phyloP scores from a whole-genome alignment of 2,888 invertebrate genomes.

The Polydesmus complanatus region DNA sequence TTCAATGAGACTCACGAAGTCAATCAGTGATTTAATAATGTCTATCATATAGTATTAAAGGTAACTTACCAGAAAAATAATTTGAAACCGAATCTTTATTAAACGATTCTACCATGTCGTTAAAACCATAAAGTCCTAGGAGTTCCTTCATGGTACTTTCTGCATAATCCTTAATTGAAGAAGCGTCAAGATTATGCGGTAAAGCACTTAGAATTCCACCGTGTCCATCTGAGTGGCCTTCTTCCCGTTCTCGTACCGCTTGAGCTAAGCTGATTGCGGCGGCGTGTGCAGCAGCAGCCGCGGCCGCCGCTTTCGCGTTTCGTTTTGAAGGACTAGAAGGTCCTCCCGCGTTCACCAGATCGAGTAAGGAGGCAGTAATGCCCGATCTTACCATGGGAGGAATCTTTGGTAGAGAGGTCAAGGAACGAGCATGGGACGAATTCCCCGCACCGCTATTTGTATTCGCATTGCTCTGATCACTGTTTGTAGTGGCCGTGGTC shows the following conservation, averaged over 20 bases:
- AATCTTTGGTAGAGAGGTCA: conserved; percentile 2
- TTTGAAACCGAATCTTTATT: conserved; percentile 50
- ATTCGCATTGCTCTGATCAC: background rate
- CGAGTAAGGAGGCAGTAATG: conserved; percentile 19
- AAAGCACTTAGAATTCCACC: background rate
- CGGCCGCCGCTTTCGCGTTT: conserved; percentile 17
- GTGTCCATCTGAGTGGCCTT: conserved; percentile 10
- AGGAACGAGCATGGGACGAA: background rate
- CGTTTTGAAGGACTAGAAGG: conserved; percentile 17
- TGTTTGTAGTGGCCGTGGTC: background rate
- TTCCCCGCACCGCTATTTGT: background rate
- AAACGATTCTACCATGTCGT: conserved; percentile 55
- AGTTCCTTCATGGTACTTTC: conserved; percentile 66
- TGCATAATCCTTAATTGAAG: conserved; percentile 58
- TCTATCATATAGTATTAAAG: background rate
- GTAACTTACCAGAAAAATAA: conserved; percentile 46
- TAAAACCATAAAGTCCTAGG: conserved; percentile 59
- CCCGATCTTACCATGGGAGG: conserved; percentile 15
- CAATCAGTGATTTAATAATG: too few species aligned
- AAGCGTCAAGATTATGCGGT: conserved; percentile 33
- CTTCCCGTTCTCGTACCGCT: conserved; percentile 13
- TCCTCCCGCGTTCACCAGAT: background rate
- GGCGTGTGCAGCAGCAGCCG: conserved; percentile 19
- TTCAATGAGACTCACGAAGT: too few species aligned
- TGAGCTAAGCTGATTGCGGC: conserved; percentile 17